Conservation (phyloP, 2,797 vertebrate species). For the Sebastes elongatus region DNA sequence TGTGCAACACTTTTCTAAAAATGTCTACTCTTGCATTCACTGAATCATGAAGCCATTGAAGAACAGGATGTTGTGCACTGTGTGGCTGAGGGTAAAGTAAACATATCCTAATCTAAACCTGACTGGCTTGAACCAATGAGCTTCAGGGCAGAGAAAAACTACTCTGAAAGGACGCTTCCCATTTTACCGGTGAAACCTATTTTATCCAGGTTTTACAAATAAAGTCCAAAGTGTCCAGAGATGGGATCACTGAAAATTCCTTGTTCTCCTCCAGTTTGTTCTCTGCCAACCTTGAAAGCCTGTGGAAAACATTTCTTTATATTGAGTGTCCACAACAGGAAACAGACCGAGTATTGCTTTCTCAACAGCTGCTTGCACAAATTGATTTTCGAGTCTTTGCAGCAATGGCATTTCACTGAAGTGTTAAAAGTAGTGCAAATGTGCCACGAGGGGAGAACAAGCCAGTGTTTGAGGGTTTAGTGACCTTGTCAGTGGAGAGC, state of each 20-base stretch:
- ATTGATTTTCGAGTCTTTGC: conserved; percentile 64
- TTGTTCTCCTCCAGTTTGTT: conserved; percentile 2
- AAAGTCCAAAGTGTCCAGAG: background rate
- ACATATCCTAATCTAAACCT: background rate
- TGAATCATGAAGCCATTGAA: background rate
- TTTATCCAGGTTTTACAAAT: background rate
- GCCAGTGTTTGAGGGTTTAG: conserved; percentile 9
- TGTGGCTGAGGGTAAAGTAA: background rate
- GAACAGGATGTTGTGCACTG: background rate
- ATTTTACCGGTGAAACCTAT: background rate
- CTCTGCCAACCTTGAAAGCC: conserved; percentile 28
- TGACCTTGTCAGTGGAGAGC: conserved; percentile 58
- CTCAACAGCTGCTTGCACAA: conserved; percentile 52
- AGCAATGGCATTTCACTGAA: conserved; percentile 36
- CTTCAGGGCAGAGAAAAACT: background rate
- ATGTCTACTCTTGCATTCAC: background rate
- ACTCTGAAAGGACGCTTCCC: background rate
- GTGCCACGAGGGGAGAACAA: conserved; percentile 21
- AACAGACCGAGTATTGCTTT: conserved; percentile 27
- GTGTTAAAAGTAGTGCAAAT: conserved; percentile 47
- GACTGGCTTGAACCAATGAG: background rate
- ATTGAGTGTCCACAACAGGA: conserved; percentile 33
- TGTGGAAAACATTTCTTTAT: conserved; percentile 22
- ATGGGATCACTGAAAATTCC: background rate
- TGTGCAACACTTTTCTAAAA: background rate